Percentiles rank a stretch among this genome's conserved stretches.
phyloP scores from a whole-genome alignment of 2,888 invertebrate species.

The Catocala sponsa region DNA sequence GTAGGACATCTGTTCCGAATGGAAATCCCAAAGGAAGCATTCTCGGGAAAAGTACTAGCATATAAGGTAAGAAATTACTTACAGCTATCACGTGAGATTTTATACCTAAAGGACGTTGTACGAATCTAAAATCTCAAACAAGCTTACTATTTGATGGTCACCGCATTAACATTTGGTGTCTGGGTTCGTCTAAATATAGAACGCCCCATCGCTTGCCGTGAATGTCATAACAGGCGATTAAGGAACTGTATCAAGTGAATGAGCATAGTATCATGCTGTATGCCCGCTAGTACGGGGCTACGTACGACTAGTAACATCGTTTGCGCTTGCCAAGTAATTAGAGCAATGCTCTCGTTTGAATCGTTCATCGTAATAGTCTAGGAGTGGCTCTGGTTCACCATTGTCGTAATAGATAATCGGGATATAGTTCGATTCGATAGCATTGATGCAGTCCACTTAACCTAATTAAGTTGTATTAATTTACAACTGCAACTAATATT shows the following conservation, averaged over 20 bases:
- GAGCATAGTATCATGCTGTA: neutral
- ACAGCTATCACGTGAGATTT: neutral
- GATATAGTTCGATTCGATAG: constrained; percentile 1
- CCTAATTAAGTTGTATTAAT: neutral
- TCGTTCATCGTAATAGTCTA: neutral
- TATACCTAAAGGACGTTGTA: neutral
- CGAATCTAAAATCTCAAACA: neutral
- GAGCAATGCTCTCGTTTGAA: constrained; percentile 5
- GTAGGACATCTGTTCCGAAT: constrained; percentile 92
- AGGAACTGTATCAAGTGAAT: constrained; percentile 11
- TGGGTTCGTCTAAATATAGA: constrained; percentile 14
- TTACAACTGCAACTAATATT: too few species aligned
- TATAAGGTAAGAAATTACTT: constrained; percentile 89
- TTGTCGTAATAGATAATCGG: neutral
- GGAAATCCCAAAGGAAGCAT: constrained; percentile 91
- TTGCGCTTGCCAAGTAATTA: constrained; percentile 9
- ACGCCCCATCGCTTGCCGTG: constrained; percentile 18
- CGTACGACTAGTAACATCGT: neutral
- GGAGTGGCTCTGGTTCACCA: constrained; percentile 1
- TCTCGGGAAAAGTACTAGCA: constrained; percentile 89
- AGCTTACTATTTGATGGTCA: constrained; percentile 1
- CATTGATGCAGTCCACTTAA: neutral
- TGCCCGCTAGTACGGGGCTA: constrained; percentile 5
- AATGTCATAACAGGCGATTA: constrained; percentile 20
- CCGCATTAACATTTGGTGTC: constrained; percentile 17